A percentile compares a stretch with the other conserved stretches of the same genome.
Conservation (phyloP, 2,113 vertebrate species). For the Phylloscopus trochilus region DNA sequence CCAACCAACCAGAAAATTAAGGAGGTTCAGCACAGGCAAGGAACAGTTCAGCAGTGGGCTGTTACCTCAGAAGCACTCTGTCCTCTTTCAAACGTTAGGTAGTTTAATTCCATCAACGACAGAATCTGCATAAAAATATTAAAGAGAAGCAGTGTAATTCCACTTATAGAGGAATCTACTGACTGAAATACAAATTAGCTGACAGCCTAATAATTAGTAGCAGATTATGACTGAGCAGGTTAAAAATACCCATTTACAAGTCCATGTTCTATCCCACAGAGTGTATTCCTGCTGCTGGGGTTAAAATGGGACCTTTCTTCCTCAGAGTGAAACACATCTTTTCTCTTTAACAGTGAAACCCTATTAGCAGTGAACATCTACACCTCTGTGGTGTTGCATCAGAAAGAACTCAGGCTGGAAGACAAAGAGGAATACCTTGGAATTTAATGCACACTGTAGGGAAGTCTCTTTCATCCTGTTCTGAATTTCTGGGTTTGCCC, state of each 20-base stretch:
- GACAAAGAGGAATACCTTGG: slow-evolving; percentile 79
- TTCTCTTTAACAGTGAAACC: background rate
- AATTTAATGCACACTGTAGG: slow-evolving; percentile 88
- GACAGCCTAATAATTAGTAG: background rate
- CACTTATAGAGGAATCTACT: background rate
- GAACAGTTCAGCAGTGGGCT: background rate
- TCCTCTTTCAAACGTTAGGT: slow-evolving; percentile 65
- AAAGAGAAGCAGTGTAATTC: background rate
- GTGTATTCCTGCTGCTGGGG: background rate
- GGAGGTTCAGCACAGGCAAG: background rate
- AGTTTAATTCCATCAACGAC: slow-evolving; percentile 81
- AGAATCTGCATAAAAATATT: slow-evolving; percentile 77
- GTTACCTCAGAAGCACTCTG: slow-evolving; percentile 76
- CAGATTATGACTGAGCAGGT: background rate
- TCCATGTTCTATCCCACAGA: background rate
- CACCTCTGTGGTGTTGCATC: background rate
- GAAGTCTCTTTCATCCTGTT: slow-evolving; percentile 88
- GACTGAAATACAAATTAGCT: background rate
- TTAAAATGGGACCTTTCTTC: background rate
- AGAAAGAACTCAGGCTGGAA: background rate
- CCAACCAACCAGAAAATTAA: background rate
- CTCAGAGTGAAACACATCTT: background rate
- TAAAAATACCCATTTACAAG: background rate
- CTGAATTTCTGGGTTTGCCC: slow-evolving; percentile 77
- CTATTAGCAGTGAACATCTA: background rate